A percentile compares a stretch with the other conserved stretches of the same genome.
Evolutionary conservation across 1,140 invertebrate genomes (phyloP).

Genomic region (Octopus bimaculoides): DNA sequence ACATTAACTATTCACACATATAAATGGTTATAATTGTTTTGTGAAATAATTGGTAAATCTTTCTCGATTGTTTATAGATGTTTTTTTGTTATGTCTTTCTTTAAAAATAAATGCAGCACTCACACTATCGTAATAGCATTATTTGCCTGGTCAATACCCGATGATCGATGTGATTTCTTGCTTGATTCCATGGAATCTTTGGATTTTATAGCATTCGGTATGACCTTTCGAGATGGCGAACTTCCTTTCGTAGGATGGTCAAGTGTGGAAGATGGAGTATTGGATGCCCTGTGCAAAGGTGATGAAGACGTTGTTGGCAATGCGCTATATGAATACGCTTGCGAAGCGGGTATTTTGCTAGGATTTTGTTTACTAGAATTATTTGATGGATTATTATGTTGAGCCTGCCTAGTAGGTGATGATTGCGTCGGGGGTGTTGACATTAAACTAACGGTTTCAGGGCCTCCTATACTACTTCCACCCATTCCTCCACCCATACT

Average conservation of each 20-base stretch:
- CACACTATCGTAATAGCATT: constrained; percentile 11
- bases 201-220: background rate
- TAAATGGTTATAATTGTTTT: too few relatives aligned
- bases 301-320: constrained; percentile 31
- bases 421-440: constrained; percentile 18
- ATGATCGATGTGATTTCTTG: constrained; percentile 10
- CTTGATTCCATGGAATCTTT: background rate
- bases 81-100: too few relatives aligned
- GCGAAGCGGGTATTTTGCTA: background rate
- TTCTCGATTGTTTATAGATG: too few relatives aligned
- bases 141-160: constrained; percentile 2
- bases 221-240: constrained; percentile 2
- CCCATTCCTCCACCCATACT: background rate
- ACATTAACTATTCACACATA: too few relatives aligned
- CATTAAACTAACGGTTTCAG: constrained; percentile 28
- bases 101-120: background rate
- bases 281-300: constrained; percentile 24
- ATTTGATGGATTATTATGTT: constrained; percentile 1
- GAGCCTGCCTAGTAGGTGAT: constrained; percentile 13
- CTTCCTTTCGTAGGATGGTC: background rate
- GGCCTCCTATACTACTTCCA: constrained; percentile 5
- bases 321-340: constrained; percentile 25
- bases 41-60: too few relatives aligned
- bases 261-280: background rate
- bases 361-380: constrained; percentile 2